Base-by-base conservation (phyloP, 2,113 vertebrate species). In the Nesogale talazaci region DNA sequence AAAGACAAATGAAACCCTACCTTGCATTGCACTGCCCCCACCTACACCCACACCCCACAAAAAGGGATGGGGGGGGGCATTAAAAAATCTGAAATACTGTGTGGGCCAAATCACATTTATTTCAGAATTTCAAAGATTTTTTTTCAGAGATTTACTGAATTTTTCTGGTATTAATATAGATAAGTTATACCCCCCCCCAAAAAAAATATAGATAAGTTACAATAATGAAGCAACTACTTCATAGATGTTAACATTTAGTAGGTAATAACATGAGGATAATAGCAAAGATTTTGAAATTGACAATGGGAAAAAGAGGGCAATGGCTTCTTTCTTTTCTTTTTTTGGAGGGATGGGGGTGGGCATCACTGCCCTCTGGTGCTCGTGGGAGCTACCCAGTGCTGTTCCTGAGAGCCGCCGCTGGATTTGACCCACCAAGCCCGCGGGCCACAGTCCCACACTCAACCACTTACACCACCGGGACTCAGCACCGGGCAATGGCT, bases 81-180 rank as follows among this genome's bases (percentile, higher is more conserved):
- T 88, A 25, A 84, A 20, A 93, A 38, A 16, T 78, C 42, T 92
- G 29, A 95, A 94, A 92, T 80, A 94, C 10, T 88, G 38, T 79
- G 61, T 12, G 52, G 15, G 9, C 27, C 46, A 75, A 88, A 67
- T 77, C 34, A 76, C 31, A 65, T 84, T 6, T 79, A 91, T 75
- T 83, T 92, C 57, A 96, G 46, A 90, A 89, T 93, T 89, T n/a
- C 31, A 83, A 63, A 92, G 69, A 85, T 52, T 81, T 81, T 94
- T 29, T 94, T 74, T 93, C 90, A 93, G 56, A 86, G 83, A 89
- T 89, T 93, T 86, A 56, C 23, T 20, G 88, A 19, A 6, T 34
- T 70, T 84, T 92, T 94, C 42, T 96, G 20, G 63, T 87, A 6
- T 79, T 93, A 72, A 52, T 75, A 19, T 92, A 74, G 1, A 88